A percentile compares a stretch with the other conserved stretches of the same genome.
Evolutionary conservation across 2,888 invertebrate species (phyloP).

Genomic region (Melipona beecheii): DNA sequence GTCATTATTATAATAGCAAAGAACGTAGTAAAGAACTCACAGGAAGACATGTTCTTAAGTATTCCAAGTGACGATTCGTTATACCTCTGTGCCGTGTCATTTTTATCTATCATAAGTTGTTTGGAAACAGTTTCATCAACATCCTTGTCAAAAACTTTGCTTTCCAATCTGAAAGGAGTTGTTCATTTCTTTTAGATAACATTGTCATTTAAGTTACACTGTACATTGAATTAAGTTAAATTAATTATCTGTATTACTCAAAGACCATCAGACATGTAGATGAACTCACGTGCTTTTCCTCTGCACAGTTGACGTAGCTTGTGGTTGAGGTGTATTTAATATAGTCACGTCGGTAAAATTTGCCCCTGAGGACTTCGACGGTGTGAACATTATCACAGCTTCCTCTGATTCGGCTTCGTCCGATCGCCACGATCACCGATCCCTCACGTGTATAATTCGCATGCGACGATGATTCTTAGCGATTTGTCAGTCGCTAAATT

Average conservation of each 20-base stretch:
- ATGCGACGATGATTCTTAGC: background rate
- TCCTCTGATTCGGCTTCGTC: conserved; percentile 46
- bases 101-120: conserved; percentile 28
- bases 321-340: conserved; percentile 82
- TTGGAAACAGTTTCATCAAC: background rate
- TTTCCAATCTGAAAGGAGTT: conserved; percentile 36
- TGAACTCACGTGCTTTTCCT: conserved; percentile 77
- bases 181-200: background rate
- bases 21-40: conserved; percentile 59
- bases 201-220: background rate
- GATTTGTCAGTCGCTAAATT: conserved; percentile 21
- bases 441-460: conserved; percentile 3
- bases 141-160: conserved; percentile 6
- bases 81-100: conserved; percentile 29
- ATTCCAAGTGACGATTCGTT: conserved; percentile 77
- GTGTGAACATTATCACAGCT: conserved; percentile 64
- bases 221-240: too few species aligned
- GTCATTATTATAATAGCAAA: background rate
- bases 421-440: conserved; percentile 20
- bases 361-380: conserved; percentile 39
- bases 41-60: conserved; percentile 75
- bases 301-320: conserved; percentile 83
- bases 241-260: too few species aligned
- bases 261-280: background rate
- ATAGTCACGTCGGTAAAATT: conserved; percentile 77